Conservation (phyloP, 2,113 vertebrate genomes). For the Sphaerodactylus townsendi region DNA sequence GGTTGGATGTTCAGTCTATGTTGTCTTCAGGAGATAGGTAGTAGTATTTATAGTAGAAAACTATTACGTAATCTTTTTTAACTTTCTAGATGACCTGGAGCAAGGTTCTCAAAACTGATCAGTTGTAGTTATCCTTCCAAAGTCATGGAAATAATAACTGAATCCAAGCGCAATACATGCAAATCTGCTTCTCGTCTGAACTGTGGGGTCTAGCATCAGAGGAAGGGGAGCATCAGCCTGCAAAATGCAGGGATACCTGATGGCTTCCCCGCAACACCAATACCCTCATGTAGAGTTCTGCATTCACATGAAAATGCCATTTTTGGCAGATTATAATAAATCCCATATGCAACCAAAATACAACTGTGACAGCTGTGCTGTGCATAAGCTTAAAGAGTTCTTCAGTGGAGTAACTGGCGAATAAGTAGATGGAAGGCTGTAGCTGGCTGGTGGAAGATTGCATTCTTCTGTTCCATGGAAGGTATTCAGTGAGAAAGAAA, state of each 20-base stretch:
- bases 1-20: not conserved
- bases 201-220: no score
- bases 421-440: no score
- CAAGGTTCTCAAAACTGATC: not conserved
- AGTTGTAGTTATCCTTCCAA: not conserved
- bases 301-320: not conserved
- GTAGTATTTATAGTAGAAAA: not conserved
- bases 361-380: not conserved
- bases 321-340: not conserved
- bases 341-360: not conserved
- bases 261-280: not conserved
- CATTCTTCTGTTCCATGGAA: not conserved
- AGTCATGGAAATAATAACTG: not conserved
- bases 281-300: not conserved
- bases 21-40: not conserved
- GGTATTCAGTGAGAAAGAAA: not conserved
- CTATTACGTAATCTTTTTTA: not conserved
- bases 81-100: not conserved
- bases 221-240: no score
- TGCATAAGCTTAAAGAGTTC: not conserved
- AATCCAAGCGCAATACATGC: not conserved
- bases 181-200: not conserved
- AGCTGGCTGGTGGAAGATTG: no score
- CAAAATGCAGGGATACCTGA: not conserved
- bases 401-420: no score